Evolutionary conservation across 2,888 invertebrate genomes (phyloP), one percentile per base, ranked within the genome.

Genomic region (Pycnomerus fuliginosus): DNA sequence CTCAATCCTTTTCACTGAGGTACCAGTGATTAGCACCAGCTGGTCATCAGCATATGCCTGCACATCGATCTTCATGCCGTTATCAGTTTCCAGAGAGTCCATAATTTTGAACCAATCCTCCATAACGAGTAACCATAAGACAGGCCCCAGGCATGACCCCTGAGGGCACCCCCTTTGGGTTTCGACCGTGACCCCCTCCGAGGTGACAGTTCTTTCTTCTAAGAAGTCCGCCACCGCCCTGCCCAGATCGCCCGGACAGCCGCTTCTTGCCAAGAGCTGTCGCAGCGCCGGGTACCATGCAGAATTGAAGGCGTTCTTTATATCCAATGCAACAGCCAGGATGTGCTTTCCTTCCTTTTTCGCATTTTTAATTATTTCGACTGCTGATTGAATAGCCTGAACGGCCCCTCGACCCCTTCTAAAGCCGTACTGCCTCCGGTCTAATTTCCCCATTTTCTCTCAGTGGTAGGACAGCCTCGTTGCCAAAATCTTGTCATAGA

Each of bases 401-500:
- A 34, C 13, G 1, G 33, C 23, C 2, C 33, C 23, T 3, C 23
- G 2, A 1, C 29, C 20, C n/a, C n/a, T n/a, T 29, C 53, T 32
- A 23, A 63, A 45, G 5, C 47, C 47, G 33, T 23, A 48, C 17
- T 48, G 40, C 1, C 46, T 30, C 7, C 46, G 45, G 16, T 30
- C n/a, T n/a, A n/a, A n/a, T n/a, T n/a, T n/a, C n/a, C n/a, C n/a
- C n/a, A n/a, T n/a, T 46, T 11, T 38, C 32, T 53, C 48, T 3
- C 58, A 41, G 31, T 50, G 45, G 32, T 48, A 31, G 12, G 42
- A 30, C 16, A 63, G 40, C 33, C 57, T 48, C 3, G 50, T 41
- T 31, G 46, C 48, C 22, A 62, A 36, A 15, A 61, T 11, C 28
- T 48, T 56, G 42, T 62, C 61, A n/a, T 51, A 46, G 1, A 60